Evolutionary conservation across 2,888 invertebrate species (phyloP), one percentile per base, ranked within the genome.

Genomic region (Orthonevra nobilis): DNA sequence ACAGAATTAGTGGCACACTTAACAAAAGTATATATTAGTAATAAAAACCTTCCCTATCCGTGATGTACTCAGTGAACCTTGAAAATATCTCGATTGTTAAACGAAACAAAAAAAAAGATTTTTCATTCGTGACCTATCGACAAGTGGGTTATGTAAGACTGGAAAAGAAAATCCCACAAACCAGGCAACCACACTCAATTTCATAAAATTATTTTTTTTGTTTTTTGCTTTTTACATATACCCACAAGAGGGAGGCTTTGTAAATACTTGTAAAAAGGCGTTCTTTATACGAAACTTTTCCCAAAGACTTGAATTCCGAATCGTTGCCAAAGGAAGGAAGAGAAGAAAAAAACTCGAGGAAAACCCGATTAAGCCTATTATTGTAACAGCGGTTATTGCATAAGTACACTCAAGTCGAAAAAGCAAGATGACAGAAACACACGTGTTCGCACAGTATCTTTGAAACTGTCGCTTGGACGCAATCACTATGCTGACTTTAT

Each of bases 71-170:
- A 38, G 3, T 52, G 60, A 61, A 60, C 69, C 60, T 61, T 70
- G 70, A 61, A 61, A 61, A 70, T 46, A 36, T 70, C 42, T 30
- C 52, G 38, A 30, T 23, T 54, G 61, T 46, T 61, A 70, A 61
- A 61, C 44, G 15, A n/a, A n/a, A n/a, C n/a, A n/a, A n/a, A n/a
- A n/a, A n/a, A n/a, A n/a, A n/a, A n/a, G n/a, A n/a, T n/a, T 20
- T 52, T 52, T 44, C 36, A 52, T 70, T 52, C 28, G 26, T 50
- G 38, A 44, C 42, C 34, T 32, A 52, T 34, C 26, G 26, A 17
- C 40, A 36, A 42, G 19, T n/a, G 30, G 17, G 19, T 61, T 61
- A 70, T 46, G 40, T 44, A 54, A 69, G 38, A 4, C 6, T 4
- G 30, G 38, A 5, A 30, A 20, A 38, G 42, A 20, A 15, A 17